Conservation (phyloP, 2,888 invertebrate genomes). For the Caenorhabditis sulstoni region DNA sequence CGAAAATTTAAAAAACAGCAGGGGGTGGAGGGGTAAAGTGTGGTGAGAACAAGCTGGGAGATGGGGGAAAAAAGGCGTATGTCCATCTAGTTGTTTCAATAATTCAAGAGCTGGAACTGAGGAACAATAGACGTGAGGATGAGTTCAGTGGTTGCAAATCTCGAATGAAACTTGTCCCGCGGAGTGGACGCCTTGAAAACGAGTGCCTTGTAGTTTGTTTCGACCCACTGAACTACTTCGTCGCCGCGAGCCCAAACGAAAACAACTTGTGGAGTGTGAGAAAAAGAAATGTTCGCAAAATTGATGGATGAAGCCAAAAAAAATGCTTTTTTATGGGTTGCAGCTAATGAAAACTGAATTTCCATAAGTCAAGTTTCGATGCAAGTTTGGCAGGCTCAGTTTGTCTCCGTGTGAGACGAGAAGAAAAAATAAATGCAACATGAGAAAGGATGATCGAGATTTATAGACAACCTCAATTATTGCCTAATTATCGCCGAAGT, state of each 20-base stretch:
- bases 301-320: conserved; percentile 10
- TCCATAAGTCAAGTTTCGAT: not conserved
- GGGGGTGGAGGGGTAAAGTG: no score
- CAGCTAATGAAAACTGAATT: conserved; percentile 34
- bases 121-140: conserved; percentile 25
- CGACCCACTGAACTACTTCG: conserved; percentile 36
- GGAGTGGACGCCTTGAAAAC: conserved; percentile 20
- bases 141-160: conserved; percentile 27
- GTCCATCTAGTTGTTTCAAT: conserved; percentile 36
- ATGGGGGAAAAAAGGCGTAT: not conserved
- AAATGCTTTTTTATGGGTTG: conserved; percentile 24
- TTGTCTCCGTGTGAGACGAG: conserved; percentile 1
- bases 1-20: conserved; percentile 17
- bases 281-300: conserved; percentile 34
- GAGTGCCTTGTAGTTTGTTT: conserved; percentile 20
- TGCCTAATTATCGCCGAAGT: conserved; percentile 44
- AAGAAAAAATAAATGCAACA: conserved; percentile 19
- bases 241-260: conserved; percentile 19
- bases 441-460: conserved; percentile 30
- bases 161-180: conserved; percentile 33
- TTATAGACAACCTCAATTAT: conserved; percentile 48
- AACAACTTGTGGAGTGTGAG: conserved; percentile 44
- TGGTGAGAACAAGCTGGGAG: not conserved
- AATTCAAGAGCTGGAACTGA: conserved; percentile 27
- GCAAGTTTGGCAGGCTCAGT: not conserved